Evolutionary conservation across 30 jellyfish, hydroid and myxozoan genomes (phyloP).

Genomic region (Cassiopea andromeda): DNA sequence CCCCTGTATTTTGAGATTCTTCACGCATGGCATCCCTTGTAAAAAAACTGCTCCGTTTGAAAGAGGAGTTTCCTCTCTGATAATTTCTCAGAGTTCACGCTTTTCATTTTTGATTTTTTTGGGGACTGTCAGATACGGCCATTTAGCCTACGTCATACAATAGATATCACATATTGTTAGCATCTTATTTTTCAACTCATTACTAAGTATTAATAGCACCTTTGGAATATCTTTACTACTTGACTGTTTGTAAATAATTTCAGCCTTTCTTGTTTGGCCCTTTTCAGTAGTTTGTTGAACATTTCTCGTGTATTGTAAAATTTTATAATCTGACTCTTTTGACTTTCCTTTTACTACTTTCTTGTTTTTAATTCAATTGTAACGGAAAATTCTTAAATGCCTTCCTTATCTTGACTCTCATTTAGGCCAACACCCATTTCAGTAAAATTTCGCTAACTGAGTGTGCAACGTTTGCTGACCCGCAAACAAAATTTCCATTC

Average conservation of each 20-base stretch:
- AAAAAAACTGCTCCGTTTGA: too few species aligned
- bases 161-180: too few species aligned
- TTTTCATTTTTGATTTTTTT: too few species aligned
- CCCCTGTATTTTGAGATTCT: too few species aligned
- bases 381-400: background rate
- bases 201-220: background rate
- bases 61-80: too few species aligned
- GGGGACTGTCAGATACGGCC: too few species aligned
- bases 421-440: background rate
- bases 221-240: background rate
- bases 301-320: background rate
- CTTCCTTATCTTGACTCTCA: background rate
- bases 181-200: background rate
- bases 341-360: background rate
- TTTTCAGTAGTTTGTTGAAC: background rate
- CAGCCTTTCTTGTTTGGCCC: background rate
- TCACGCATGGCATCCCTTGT: too few species aligned
- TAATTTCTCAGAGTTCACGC: too few species aligned
- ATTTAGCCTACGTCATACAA: too few species aligned
- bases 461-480: too few species aligned
- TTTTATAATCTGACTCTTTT: background rate
- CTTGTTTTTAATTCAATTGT: background rate
- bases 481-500: too few species aligned
- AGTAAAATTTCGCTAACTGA: too few species aligned
- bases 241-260: background rate